These are phyloP conservation scores for Tolmerus cingulatus DNA, from an alignment of 2,888 invertebrate genomes.

Conservation along the genomic window DNA sequence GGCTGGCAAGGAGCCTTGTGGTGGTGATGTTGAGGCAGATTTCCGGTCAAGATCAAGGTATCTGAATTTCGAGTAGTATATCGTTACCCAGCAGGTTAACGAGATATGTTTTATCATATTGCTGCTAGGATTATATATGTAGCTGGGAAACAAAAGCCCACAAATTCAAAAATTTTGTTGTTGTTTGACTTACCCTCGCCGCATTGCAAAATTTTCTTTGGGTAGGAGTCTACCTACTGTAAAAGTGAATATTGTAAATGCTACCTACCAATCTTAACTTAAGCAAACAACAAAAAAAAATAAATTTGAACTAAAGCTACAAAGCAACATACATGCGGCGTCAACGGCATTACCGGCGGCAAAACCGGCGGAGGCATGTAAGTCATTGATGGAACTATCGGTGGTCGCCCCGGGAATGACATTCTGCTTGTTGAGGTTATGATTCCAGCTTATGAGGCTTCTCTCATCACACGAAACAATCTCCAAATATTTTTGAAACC, in stretches of 20 bases:
- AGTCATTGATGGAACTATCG: constrained; percentile 79
- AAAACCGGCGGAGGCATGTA: constrained; percentile 78
- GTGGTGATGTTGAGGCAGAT: not conserved
- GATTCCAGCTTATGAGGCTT: not conserved
- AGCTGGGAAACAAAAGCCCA: constrained; percentile 22
- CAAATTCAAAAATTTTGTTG: not conserved
- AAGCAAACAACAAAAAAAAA: not conserved
- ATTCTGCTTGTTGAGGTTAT: constrained; percentile 63
- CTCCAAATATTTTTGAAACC: not conserved
- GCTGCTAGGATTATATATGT: not conserved
- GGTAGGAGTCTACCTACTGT: constrained; percentile 30
- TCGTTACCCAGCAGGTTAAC: not conserved
- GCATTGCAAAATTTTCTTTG: not conserved
- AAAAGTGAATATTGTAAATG: constrained; percentile 25
- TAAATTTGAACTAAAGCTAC: not conserved
- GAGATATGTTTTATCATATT: not conserved
- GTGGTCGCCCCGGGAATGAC: constrained; percentile 90
- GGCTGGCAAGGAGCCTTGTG: not conserved
- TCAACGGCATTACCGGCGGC: constrained; percentile 75
- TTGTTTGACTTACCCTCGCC: constrained; percentile 14
- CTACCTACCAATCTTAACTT: constrained; percentile 23
- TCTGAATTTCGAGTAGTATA: not conserved
- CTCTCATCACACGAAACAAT: not conserved
- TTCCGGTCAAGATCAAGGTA: not conserved
- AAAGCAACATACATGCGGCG: constrained; percentile 73